Evolutionary conservation across 2,797 vertebrate genomes (phyloP).

Genomic region (Ctenochaetus hawaiiensis): DNA sequence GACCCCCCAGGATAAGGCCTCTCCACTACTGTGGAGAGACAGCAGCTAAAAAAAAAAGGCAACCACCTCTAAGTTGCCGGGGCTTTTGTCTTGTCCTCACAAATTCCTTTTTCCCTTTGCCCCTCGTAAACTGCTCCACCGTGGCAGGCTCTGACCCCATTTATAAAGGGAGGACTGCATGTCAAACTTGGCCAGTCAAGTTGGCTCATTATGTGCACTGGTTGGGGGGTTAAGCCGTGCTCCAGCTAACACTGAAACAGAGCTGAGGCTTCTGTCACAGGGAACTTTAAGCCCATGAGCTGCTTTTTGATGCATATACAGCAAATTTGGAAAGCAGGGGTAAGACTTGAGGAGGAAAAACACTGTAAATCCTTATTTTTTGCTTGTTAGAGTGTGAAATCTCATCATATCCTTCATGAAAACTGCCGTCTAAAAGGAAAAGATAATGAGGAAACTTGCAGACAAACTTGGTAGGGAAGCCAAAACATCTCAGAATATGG

Average conservation of each 20-base stretch:
- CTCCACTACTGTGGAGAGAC: conserved; percentile 48
- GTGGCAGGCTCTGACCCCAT: conserved; percentile 64
- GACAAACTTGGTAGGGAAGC: conserved; percentile 28
- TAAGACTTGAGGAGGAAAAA: conserved; percentile 4
- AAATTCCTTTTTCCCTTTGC: conserved; percentile 70
- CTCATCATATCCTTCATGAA: conserved; percentile 42
- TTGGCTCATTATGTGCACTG: conserved; percentile 53
- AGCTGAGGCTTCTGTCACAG: conserved; percentile 53
- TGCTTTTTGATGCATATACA: conserved; percentile 51
- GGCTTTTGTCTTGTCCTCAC: conserved; percentile 55
- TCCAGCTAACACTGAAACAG: conserved; percentile 54
- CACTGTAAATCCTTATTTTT: conserved; percentile 18
- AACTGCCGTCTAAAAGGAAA: conserved; percentile 30
- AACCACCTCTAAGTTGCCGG: conserved; percentile 48
- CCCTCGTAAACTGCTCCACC: conserved; percentile 71
- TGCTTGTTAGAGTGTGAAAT: conserved; percentile 32
- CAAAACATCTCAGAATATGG: conserved; percentile 14
- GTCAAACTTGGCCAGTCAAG: conserved; percentile 65
- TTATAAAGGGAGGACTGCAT: conserved; percentile 63
- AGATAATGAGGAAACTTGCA: conserved; percentile 49
- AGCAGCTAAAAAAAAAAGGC: conserved; percentile 66
- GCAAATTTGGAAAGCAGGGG: conserved; percentile 33
- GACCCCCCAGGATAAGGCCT: conserved; percentile 68
- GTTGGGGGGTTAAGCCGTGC: conserved; percentile 62
- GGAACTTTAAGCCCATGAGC: conserved; percentile 47